Conservation (phyloP, 2,113 vertebrate genomes). For the Pygathrix nemaeus region DNA sequence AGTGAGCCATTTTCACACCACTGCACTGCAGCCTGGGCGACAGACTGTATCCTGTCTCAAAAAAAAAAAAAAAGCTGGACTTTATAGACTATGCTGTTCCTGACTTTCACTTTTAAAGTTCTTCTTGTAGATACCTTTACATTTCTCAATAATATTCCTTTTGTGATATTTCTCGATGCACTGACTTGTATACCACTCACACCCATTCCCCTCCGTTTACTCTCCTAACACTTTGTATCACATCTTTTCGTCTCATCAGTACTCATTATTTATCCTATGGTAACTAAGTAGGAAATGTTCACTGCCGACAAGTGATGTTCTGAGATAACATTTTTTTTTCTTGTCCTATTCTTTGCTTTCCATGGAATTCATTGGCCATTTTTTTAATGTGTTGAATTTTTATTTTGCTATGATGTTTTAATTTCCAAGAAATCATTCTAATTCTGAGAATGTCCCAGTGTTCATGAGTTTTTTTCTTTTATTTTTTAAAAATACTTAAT, state of each 20-base stretch:
- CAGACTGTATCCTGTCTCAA: no score
- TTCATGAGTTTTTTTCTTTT: neutral
- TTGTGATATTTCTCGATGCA: neutral
- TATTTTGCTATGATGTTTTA: neutral
- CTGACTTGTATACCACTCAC: rapidly evolving
- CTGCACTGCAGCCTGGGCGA: no score
- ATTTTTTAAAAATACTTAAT: neutral
- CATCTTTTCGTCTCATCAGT: neutral
- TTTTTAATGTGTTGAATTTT: neutral
- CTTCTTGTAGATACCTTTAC: neutral
- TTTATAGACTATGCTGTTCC: neutral
- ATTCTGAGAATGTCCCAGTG: neutral
- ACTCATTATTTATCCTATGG: neutral
- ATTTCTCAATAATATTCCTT: neutral
- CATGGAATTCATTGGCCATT: neutral
- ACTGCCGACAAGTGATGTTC: neutral
- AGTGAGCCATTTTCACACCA: no score
- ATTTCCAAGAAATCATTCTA: neutral
- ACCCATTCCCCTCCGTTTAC: rapidly evolving
- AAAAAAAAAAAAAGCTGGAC: no score
- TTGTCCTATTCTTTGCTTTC: neutral
- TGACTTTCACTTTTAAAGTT: no score
- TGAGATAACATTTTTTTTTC: neutral
- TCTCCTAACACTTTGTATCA: neutral
- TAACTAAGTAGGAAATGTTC: neutral